Percentiles rank a stretch among this genome's conserved stretches.
Conservation (phyloP, 2,797 vertebrate species). For the Onychomys torridus region DNA sequence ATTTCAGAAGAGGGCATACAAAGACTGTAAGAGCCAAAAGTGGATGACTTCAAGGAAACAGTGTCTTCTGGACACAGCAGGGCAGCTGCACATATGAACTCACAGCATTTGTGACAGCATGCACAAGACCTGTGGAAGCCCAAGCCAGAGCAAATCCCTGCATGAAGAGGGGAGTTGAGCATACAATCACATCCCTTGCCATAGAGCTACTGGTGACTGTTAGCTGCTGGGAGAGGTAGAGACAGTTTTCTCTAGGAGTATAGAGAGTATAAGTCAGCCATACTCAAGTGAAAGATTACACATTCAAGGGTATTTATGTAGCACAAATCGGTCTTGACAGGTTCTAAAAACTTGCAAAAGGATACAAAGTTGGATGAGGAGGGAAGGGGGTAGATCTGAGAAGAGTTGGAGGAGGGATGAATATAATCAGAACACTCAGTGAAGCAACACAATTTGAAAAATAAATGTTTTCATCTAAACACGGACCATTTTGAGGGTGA, state of each 20-base stretch:
- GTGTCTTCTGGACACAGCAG: not conserved
- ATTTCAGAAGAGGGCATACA: not conserved
- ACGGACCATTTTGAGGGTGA: not conserved
- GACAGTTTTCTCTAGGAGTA: not conserved
- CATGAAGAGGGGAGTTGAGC: not conserved
- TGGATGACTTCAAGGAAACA: not conserved
- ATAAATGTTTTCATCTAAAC: not conserved
- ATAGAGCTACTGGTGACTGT: too few species aligned
- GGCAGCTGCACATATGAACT: not conserved
- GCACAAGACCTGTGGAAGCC: not conserved
- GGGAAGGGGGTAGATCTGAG: not conserved
- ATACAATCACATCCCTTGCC: not conserved
- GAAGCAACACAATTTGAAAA: not conserved
- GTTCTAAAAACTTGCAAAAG: not conserved
- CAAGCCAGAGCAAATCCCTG: not conserved
- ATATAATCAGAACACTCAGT: not conserved
- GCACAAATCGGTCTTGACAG: not conserved
- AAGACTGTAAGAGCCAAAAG: not conserved
- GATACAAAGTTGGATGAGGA: not conserved
- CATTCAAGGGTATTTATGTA: not conserved
- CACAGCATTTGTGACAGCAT: too few species aligned
- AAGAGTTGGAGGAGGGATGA: too few species aligned
- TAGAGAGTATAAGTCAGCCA: not conserved
- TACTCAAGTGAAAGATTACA: not conserved
- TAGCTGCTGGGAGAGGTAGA: too few species aligned